Evolutionary conservation across 2,888 invertebrate genomes (phyloP).

Genomic region (Herminia tarsipennalis): DNA sequence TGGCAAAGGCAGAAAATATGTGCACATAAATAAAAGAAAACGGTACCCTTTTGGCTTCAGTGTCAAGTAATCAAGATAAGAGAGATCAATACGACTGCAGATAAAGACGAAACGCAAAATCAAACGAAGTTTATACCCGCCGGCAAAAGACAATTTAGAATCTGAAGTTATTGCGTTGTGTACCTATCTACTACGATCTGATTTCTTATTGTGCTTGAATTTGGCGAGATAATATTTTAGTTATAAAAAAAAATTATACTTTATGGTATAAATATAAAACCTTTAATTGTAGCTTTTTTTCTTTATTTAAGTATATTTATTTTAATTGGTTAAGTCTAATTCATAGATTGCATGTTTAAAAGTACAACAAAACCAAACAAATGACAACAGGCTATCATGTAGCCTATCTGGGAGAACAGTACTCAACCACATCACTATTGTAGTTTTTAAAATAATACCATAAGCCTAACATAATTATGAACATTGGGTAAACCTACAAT

Average conservation of each 20-base stretch:
- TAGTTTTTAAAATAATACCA: too few relatives aligned
- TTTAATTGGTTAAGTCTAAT: too few relatives aligned
- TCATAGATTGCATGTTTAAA: too few relatives aligned
- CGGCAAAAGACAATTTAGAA: neutral
- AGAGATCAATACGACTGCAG: slow-evolving; percentile 19
- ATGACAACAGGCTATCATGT: too few relatives aligned
- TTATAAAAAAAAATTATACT: neutral
- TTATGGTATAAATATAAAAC: neutral
- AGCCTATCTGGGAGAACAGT: too few relatives aligned
- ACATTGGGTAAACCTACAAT: too few relatives aligned
- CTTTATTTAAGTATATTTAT: too few relatives aligned
- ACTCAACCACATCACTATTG: too few relatives aligned
- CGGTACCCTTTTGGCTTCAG: slow-evolving; percentile 12
- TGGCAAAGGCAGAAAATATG: slow-evolving; percentile 2
- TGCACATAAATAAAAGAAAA: slow-evolving; percentile 13
- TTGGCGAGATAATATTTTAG: neutral
- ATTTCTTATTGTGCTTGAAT: neutral
- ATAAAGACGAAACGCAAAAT: slow-evolving; percentile 3
- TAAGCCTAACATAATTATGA: too few relatives aligned
- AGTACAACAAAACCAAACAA: too few relatives aligned
- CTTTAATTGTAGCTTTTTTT: too few relatives aligned
- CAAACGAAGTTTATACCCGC: slow-evolving; percentile 4
- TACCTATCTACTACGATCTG: slow-evolving; percentile 1
- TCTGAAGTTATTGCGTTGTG: slow-evolving; percentile 7
- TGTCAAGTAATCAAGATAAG: slow-evolving; percentile 24